Evolutionary conservation across 2,113 vertebrate genomes (phyloP).

Genomic region (Kryptolebias marmoratus): DNA sequence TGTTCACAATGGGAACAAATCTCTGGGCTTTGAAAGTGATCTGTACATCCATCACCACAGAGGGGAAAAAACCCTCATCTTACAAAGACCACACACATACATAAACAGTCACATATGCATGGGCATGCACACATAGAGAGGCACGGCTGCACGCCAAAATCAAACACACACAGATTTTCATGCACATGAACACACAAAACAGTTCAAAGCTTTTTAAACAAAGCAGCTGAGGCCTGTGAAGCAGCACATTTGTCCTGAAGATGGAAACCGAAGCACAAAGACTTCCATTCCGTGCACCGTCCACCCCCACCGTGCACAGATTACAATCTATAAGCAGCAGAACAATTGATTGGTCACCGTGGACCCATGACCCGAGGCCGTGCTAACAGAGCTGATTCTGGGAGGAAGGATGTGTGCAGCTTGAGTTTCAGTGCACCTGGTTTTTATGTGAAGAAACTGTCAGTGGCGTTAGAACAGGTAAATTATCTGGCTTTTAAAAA

Average conservation of each 20-base stretch:
- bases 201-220: not conserved
- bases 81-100: slow-evolving; percentile 59
- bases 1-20: slow-evolving; percentile 21
- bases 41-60: slow-evolving; percentile 42
- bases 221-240: not conserved
- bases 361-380: slow-evolving; percentile 25
- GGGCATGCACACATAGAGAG: slow-evolving; percentile 9
- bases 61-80: slow-evolving; percentile 42
- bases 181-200: not conserved
- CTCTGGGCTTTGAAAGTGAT: slow-evolving; percentile 53
- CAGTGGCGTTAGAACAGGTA: not conserved
- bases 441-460: not conserved
- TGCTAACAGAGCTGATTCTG: slow-evolving; percentile 19
- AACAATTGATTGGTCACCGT: slow-evolving; percentile 2
- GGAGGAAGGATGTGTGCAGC: slow-evolving; percentile 6
- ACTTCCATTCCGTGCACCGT: no score
- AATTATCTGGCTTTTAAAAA: no score
- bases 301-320: slow-evolving; percentile 28
- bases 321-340: slow-evolving; percentile 19
- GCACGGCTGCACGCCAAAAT: not conserved
- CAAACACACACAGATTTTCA: slow-evolving; percentile 4
- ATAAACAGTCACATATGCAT: slow-evolving; percentile 16
- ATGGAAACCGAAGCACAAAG: not conserved
- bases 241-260: not conserved
- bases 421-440: slow-evolving; percentile 48